Percentiles rank a stretch among this genome's conserved stretches.
phyloP scores from a whole-genome alignment of 2,888 invertebrate species.

The Diarsia mendica region DNA sequence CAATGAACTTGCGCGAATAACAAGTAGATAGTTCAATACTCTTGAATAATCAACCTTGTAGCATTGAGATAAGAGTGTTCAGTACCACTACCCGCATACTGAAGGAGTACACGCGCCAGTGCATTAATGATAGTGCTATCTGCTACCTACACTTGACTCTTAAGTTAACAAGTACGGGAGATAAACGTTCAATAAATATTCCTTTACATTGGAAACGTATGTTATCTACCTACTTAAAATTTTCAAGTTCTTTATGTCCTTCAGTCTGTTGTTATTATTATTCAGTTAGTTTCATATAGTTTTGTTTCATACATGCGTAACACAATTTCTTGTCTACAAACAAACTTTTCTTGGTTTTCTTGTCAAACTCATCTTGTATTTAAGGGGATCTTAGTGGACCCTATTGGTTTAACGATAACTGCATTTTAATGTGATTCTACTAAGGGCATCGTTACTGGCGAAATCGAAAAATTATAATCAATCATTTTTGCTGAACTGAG shows the following conservation, averaged over 20 bases:
- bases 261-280: not conserved
- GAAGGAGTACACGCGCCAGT: constrained; percentile 81
- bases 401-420: not conserved
- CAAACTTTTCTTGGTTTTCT: too few species aligned
- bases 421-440: not conserved
- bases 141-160: constrained; percentile 83
- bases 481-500: not conserved
- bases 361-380: not conserved
- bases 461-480: not conserved
- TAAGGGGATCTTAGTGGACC: too few species aligned
- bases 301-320: not conserved
- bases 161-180: constrained; percentile 64
- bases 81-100: constrained; percentile 79
- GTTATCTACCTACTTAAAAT: not conserved
- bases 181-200: constrained; percentile 53
- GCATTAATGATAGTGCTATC: constrained; percentile 84
- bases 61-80: constrained; percentile 54
- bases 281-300: not conserved
- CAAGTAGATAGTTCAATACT: constrained; percentile 53
- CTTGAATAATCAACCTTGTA: constrained; percentile 63
- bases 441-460: not conserved
- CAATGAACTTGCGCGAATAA: constrained; percentile 75
- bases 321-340: not conserved
- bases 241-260: not conserved
- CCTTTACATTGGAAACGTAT: constrained; percentile 30